These are phyloP conservation scores for Acanthurus lineatus DNA, from an alignment of 2,797 vertebrate genomes.

Conservation along the genomic window DNA sequence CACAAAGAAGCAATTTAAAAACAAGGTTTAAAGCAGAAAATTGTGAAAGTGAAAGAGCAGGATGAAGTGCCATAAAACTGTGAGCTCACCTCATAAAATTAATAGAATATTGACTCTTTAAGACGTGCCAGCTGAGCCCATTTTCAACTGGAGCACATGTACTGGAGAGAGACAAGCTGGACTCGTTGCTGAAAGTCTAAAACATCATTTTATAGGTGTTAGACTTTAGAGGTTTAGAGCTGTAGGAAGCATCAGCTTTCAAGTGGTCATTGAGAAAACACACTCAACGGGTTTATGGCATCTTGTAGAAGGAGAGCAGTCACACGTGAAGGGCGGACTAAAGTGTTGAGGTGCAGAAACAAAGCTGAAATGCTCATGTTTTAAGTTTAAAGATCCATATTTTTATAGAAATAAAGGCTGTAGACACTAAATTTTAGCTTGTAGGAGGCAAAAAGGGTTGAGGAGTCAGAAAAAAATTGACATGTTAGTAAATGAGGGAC, in stretches of 20 bases:
- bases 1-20: slow-evolving; percentile 21
- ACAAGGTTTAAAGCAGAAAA: slow-evolving; percentile 23
- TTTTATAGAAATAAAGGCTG: slow-evolving; percentile 19
- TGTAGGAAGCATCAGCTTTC: slow-evolving; percentile 64
- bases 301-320: slow-evolving; percentile 66
- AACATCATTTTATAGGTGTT: slow-evolving; percentile 67
- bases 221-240: slow-evolving; percentile 51
- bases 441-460: background rate
- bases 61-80: slow-evolving; percentile 38
- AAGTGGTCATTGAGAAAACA: slow-evolving; percentile 66
- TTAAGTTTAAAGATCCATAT: background rate
- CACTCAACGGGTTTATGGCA: slow-evolving; percentile 75
- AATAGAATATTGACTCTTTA: slow-evolving; percentile 68
- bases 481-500: slow-evolving; percentile 52
- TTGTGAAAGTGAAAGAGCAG: slow-evolving; percentile 28
- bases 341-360: slow-evolving; percentile 61
- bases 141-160: slow-evolving; percentile 40
- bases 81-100: slow-evolving; percentile 56
- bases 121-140: slow-evolving; percentile 55
- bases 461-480: slow-evolving; percentile 38
- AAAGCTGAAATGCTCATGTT: slow-evolving; percentile 45
- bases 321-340: slow-evolving; percentile 70
- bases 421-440: slow-evolving; percentile 16
- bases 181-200: slow-evolving; percentile 49
- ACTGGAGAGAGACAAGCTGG: slow-evolving; percentile 30